Percentiles rank a stretch among this genome's conserved stretches.
Conservation (phyloP, 1,140 invertebrate species). For the Drosophila chauvacae region DNA sequence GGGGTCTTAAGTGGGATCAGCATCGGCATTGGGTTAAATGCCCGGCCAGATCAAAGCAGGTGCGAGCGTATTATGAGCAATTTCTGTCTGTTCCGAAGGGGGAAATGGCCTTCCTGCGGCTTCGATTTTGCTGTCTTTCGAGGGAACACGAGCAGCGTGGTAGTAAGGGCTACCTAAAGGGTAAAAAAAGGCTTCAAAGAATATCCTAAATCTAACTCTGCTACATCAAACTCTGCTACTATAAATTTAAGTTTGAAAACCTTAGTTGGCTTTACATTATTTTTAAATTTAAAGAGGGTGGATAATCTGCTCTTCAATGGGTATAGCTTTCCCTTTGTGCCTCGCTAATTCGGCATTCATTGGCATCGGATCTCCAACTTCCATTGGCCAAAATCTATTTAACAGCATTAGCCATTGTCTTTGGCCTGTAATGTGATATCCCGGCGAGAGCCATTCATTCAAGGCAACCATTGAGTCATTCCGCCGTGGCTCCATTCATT, state of each 20-base stretch:
- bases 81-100: slow-evolving; percentile 8
- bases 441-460: slow-evolving; percentile 49
- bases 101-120: neutral
- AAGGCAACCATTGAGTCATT: slow-evolving; percentile 27
- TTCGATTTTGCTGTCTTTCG: neutral
- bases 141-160: neutral
- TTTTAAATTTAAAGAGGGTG: neutral
- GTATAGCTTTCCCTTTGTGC: slow-evolving; percentile 18
- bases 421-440: slow-evolving; percentile 66
- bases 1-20: slow-evolving; percentile 67
- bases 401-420: slow-evolving; percentile 60
- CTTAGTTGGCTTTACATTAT: neutral
- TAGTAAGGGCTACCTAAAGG: neutral
- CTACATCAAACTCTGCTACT: too few relatives aligned
- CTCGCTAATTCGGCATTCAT: slow-evolving; percentile 43
- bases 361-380: neutral
- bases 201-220: too few relatives aligned
- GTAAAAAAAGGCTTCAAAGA: neutral
- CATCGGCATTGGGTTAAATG: slow-evolving; percentile 49
- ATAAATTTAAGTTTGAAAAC: neutral
- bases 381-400: slow-evolving; percentile 32
- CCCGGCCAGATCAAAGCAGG: slow-evolving; percentile 59
- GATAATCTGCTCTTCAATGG: neutral
- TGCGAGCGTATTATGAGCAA: slow-evolving; percentile 57
- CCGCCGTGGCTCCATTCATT: slow-evolving; percentile 28